Base-by-base conservation (phyloP, 2,888 invertebrate species). In the Nomada ferruginata region DNA sequence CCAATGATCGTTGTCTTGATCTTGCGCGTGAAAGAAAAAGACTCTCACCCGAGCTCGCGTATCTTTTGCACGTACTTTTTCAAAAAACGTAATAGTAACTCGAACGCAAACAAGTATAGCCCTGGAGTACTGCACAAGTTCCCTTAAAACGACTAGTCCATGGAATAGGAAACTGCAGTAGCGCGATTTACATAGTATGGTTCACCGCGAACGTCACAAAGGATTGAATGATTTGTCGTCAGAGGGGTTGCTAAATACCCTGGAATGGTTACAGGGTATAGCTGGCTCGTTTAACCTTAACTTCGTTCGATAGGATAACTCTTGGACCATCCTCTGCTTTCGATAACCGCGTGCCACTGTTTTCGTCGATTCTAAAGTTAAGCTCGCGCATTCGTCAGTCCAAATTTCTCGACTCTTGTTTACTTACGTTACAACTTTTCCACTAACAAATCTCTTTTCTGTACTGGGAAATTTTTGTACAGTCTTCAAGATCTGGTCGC, bases 401-500 rank as follows among this genome's bases (percentile, higher is more conserved):
- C 74, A 20, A 68, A 82, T 79, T 70, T 72, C 66, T 72, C 60
- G 68, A 36, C 66, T 81, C 85, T 90, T 91, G 90, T 92, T 92
- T 92, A 92, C 92, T 92, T 91, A 92, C 92, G 91, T 90, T 87
- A 85, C 80, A 90, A 92, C 90, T 91, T 90, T 90, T 91, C 88
- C 91, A 92, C 92, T 89, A 92, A 89, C 86, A 87, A 87, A 88
- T 84, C 88, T 90, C 91, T 92, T 91, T 91, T 90, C 90, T 90
- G 85, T 90, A 92, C 92, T 92, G 92, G 91, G 90, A 90, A 92
- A 91, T 91, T 92, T 92, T 91, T 91, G 87, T 90, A 86, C 85
- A 84, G 77, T 82, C 77, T 79, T 79, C 80, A 76, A 82, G 87
- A 85, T 83, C 83, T 84, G 83, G 76, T 85, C 83, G 82, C 82